phyloP scores from a whole-genome alignment of 2,797 vertebrate species.

The Argentina silus region DNA sequence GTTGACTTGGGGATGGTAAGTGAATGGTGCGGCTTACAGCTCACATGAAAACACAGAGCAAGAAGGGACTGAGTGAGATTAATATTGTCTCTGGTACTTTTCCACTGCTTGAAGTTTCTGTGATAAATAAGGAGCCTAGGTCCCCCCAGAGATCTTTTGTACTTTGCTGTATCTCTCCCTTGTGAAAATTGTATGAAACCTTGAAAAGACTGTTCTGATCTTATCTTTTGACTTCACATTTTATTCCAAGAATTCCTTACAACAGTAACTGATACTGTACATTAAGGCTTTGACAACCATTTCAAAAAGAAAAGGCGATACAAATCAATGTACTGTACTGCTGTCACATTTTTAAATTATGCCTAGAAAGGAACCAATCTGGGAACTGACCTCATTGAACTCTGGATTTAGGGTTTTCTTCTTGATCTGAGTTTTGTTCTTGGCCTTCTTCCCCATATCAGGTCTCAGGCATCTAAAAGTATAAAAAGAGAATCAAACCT shows the following conservation, averaged over 20 bases:
- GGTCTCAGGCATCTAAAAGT: slow-evolving; percentile 90
- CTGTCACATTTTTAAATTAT: not conserved
- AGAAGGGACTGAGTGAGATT: too few species aligned
- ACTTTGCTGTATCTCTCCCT: too few species aligned
- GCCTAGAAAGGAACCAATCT: not conserved
- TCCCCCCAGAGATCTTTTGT: too few species aligned
- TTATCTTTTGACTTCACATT: not conserved
- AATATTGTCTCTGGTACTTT: too few species aligned
- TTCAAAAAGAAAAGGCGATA: not conserved
- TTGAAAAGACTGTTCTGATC: too few species aligned
- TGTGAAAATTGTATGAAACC: too few species aligned
- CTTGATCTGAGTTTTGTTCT: slow-evolving; percentile 98
- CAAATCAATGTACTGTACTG: not conserved
- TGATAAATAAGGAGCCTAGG: too few species aligned
- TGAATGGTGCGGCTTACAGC: too few species aligned
- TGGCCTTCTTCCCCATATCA: slow-evolving; percentile 97
- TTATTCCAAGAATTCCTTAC: not conserved
- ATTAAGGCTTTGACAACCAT: not conserved
- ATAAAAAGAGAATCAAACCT: not conserved
- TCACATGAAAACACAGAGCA: too few species aligned
- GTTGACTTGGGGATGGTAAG: too few species aligned
- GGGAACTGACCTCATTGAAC: slow-evolving; percentile 90
- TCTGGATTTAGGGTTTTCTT: slow-evolving; percentile 98
- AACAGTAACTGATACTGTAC: not conserved
- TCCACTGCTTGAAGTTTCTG: too few species aligned